A percentile compares a stretch with the other conserved stretches of the same genome.
These are phyloP conservation scores for Sardina pilchardus DNA, from an alignment of 2,113 vertebrate genomes.

Conservation along the genomic window DNA sequence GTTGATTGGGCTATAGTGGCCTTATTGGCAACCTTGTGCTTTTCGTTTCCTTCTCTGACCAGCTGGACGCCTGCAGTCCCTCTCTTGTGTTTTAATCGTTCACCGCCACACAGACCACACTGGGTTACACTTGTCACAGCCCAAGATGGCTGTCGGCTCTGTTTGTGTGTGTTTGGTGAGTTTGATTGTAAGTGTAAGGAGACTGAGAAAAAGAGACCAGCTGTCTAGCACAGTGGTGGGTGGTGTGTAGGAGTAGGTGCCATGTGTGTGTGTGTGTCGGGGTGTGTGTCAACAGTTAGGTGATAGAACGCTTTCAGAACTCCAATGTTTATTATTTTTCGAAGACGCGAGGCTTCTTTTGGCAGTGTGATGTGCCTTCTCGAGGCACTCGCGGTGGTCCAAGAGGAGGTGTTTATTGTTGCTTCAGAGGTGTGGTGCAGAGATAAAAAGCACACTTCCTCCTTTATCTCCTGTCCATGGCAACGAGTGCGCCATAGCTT, in stretches of 20 bases:
- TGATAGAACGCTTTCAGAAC: not conserved
- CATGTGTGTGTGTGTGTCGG: not conserved
- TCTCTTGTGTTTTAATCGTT: not conserved
- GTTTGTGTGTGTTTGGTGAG: conserved; percentile 11
- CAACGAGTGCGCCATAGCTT: not conserved
- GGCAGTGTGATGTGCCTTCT: conserved; percentile 41
- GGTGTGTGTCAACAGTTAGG: not conserved
- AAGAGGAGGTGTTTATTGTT: conserved; percentile 45
- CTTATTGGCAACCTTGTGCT: not conserved
- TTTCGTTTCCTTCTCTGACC: not conserved
- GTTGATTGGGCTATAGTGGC: not conserved
- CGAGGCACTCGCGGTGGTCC: conserved; percentile 31
- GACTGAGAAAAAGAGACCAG: conserved; percentile 24
- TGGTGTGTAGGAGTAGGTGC: conserved; percentile 33
- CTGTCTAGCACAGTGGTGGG: conserved; percentile 42
- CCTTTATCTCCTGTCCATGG: not conserved
- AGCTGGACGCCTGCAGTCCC: not conserved
- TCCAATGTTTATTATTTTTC: not conserved
- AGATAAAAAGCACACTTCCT: not conserved
- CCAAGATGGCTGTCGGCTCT: not conserved
- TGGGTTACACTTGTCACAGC: not conserved
- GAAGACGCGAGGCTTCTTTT: conserved; percentile 47
- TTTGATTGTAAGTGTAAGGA: not conserved
- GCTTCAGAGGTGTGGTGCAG: conserved; percentile 27
- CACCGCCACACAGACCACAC: not conserved